A percentile compares a stretch with the other conserved stretches of the same genome.
Conservation (phyloP, 64 coral and sea anemone species). For the Stichodactyla helianthus region DNA sequence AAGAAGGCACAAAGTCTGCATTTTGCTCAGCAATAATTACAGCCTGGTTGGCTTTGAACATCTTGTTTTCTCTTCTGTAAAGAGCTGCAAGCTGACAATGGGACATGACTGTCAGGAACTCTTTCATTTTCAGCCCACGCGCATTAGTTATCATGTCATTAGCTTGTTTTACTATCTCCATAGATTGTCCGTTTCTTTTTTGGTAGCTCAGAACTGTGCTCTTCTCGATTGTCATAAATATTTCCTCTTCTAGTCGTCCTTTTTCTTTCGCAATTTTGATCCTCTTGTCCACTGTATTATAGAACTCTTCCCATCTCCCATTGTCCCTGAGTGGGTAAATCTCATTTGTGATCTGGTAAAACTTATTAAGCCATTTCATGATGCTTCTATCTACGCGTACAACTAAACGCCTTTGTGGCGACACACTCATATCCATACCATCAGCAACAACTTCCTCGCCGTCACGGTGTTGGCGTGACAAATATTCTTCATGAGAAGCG, state of each 20-base stretch:
- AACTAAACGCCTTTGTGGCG: background rate
- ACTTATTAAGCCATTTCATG: background rate
- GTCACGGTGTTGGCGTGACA: background rate
- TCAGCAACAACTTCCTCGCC: background rate
- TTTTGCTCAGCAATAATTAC: conserved; percentile 23
- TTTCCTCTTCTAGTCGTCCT: background rate
- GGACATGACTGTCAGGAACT: conserved; percentile 21
- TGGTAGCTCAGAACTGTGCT: conserved; percentile 30
- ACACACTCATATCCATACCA: background rate
- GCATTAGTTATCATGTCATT: background rate
- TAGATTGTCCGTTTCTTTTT: conserved; percentile 3
- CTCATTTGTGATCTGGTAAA: background rate
- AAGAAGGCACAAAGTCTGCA: background rate
- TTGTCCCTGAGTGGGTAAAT: conserved; percentile 21
- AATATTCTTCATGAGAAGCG: background rate
- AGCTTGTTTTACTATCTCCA: conserved; percentile 21
- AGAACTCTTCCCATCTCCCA: conserved; percentile 11
- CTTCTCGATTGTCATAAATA: conserved; percentile 35
- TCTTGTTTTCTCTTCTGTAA: conserved; percentile 38
- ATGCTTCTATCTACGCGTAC: background rate
- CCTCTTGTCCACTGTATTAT: conserved; percentile 5
- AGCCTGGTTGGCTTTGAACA: conserved; percentile 8
- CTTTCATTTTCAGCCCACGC: background rate
- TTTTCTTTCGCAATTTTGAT: background rate
- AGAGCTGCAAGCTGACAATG: conserved; percentile 42